phyloP scores from a whole-genome alignment of 1,140 invertebrate genomes.

The Drosophila oshimai region DNA sequence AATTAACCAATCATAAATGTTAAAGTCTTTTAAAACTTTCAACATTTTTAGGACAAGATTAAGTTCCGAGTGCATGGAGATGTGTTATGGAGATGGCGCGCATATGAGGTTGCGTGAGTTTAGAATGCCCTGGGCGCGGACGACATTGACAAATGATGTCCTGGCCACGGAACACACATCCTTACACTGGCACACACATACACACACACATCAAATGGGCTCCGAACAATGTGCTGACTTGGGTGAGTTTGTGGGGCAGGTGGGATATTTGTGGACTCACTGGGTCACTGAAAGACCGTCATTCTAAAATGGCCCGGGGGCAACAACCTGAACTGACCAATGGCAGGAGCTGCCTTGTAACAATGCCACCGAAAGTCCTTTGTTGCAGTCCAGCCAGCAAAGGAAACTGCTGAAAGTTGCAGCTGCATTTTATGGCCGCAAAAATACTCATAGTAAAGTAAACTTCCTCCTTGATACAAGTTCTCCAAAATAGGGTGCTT shows the following conservation, averaged over 20 bases:
- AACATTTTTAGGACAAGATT: neutral
- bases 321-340: slow-evolving; percentile 58
- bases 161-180: slow-evolving; percentile 36
- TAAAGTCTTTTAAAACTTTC: neutral
- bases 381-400: slow-evolving; percentile 40
- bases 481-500: slow-evolving; percentile 24
- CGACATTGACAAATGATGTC: slow-evolving; percentile 77
- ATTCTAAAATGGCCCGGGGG: slow-evolving; percentile 31
- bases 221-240: slow-evolving; percentile 47
- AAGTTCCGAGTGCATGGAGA: neutral
- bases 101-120: slow-evolving; percentile 57
- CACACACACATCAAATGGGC: slow-evolving; percentile 1
- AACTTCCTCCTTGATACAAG: slow-evolving; percentile 32
- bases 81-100: slow-evolving; percentile 30
- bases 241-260: slow-evolving; percentile 3
- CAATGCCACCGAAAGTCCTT: slow-evolving; percentile 58
- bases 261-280: slow-evolving; percentile 62
- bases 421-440: slow-evolving; percentile 69
- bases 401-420: slow-evolving; percentile 44
- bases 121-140: slow-evolving; percentile 40
- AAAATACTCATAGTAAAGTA: slow-evolving; percentile 46
- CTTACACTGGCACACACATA: slow-evolving; percentile 3
- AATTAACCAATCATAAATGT: too few relatives aligned
- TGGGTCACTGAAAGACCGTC: slow-evolving; percentile 44
- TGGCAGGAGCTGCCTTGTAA: slow-evolving; percentile 37